A percentile compares a stretch with the other conserved stretches of the same genome.
These are phyloP conservation scores for Remorina albescens DNA, from an alignment of 2,797 vertebrate genomes.

Conservation along the genomic window DNA sequence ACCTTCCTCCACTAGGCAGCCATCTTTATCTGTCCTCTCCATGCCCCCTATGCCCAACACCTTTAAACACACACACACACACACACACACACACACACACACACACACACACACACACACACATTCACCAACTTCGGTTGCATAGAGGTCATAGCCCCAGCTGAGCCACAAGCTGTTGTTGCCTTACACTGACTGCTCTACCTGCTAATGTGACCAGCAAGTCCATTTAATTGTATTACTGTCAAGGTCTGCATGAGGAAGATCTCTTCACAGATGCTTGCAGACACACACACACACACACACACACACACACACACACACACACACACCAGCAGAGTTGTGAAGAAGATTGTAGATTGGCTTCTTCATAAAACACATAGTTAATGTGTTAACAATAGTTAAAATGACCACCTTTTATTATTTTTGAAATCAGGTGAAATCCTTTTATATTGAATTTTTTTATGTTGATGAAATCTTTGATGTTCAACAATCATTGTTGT, in stretches of 20 bases:
- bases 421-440: constrained; percentile 26
- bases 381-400: too few relatives aligned
- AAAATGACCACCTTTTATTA: not conserved
- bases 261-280: constrained; percentile 30
- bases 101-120: not conserved
- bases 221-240: constrained; percentile 60
- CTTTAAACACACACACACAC: not conserved
- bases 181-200: constrained; percentile 57
- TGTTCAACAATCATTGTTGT: not conserved
- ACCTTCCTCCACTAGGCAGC: constrained; percentile 33
- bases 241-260: constrained; percentile 35
- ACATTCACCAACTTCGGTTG: constrained; percentile 31
- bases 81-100: not conserved
- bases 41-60: constrained; percentile 11
- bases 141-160: constrained; percentile 81
- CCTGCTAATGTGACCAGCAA: constrained; percentile 64
- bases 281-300: constrained; percentile 8
- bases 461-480: constrained; percentile 19
- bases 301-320: constrained; percentile 18
- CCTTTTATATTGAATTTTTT: constrained; percentile 12
- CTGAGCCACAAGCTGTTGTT: constrained; percentile 86
- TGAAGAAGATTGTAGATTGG: not conserved
- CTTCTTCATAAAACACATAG: constrained; percentile 3
- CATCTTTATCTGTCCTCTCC: constrained; percentile 63
- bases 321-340: not conserved